Evolutionary conservation across 1,140 invertebrate genomes (phyloP), one percentile per base, ranked within the genome.

Genomic region (Hyposmocoma kahamanoa): DNA sequence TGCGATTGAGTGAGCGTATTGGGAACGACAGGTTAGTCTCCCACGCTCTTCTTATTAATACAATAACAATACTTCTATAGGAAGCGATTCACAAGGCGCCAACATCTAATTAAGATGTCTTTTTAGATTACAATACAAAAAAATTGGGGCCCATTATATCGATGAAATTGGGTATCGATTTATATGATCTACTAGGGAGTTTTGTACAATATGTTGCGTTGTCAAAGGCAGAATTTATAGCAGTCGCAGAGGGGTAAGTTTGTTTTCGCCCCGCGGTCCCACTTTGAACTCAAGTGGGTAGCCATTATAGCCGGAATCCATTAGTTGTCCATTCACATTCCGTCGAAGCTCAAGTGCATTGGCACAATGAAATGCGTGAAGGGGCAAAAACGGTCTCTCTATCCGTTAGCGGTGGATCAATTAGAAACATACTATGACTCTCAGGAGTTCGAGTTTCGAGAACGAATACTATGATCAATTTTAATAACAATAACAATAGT

Each of bases 261-360:
- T 50, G 50, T 49, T 52, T 50, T 58, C 50, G 39, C 48, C 38
- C 47, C n/a, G 34, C 39, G 47, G 51, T 41, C 34, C 30, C 47
- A 46, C 52, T 60, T 64, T 61, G 50, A 56, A 32, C 59, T 67
- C 63, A 67, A 67, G 64, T 67, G 63, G 60, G 24, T 19, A 30
- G 49, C 49, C 46, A 54, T 55, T 55, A 50, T 47, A 46, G 42
- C 42, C 46, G 24, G 41, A 54, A 47, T 42, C 52, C 56, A 57
- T 57, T 59, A 57, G 51, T 50, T 53, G 57, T 51, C 54, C 54
- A 54, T 60, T 56, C 43, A 34, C 44, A 54, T 60, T 56, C 43
- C 34, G 47, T 32, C 47, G 36, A 26, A 41, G 28, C 51, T 55
- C 50, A 54, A 66, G 63, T 54, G 49, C 42, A n/a, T 39, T 13